A percentile compares a stretch with the other conserved stretches of the same genome.
Evolutionary conservation across 2,797 vertebrate genomes (phyloP).

Genomic region (Onychomys torridus): DNA sequence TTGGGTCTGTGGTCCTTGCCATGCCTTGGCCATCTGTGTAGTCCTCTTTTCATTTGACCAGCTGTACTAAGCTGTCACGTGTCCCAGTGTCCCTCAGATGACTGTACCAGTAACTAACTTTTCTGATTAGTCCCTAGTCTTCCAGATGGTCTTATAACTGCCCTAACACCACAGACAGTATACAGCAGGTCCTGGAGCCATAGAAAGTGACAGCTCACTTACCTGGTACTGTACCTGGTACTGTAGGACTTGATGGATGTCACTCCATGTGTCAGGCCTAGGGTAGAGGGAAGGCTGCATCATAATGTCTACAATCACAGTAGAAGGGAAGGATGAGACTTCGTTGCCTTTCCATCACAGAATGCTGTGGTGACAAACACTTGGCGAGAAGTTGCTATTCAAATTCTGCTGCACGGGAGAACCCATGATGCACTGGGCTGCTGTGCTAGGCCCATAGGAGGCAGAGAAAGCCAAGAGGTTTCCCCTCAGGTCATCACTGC

Average conservation of each 20-base stretch:
- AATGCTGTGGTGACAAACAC: not conserved
- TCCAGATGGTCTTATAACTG: not conserved
- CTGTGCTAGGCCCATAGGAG: not conserved
- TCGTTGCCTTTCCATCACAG: not conserved
- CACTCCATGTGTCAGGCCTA: rapidly evolving
- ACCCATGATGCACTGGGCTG: not conserved
- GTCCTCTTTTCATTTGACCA: not conserved
- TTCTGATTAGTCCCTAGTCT: not conserved
- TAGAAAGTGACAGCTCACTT: not conserved
- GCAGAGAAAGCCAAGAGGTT: not conserved
- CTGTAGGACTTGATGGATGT: not conserved
- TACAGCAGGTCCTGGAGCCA: not conserved
- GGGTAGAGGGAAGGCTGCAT: not conserved
- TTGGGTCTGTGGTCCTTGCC: not conserved
- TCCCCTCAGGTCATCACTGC: not conserved
- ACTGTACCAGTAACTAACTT: not conserved
- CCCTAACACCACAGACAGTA: not conserved
- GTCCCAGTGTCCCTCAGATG: too few species aligned
- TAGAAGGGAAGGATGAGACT: not conserved
- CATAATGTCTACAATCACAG: too few species aligned
- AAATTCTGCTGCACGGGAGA: not conserved
- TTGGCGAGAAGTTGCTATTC: not conserved
- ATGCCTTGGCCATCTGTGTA: not conserved
- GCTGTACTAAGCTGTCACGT: not conserved
- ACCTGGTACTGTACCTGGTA: not conserved